phyloP scores from a whole-genome alignment of 2,113 vertebrate genomes.

The Festucalex cinctus region DNA sequence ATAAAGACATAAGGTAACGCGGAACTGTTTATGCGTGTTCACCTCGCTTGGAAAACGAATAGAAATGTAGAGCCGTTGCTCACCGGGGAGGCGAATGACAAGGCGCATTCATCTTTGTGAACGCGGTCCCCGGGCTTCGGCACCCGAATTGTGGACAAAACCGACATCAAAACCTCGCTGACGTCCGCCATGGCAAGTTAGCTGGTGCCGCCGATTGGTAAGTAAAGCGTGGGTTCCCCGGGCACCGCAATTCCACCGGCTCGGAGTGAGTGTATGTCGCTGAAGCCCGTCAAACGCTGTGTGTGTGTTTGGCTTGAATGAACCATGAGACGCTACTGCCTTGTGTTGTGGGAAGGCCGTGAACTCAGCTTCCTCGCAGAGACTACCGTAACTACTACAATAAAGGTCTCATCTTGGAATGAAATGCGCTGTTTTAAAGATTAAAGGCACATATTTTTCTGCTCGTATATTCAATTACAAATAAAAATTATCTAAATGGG shows the following conservation, averaged over 20 bases:
- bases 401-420: background rate
- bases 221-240: slow-evolving; percentile 46
- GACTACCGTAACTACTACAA: slow-evolving; percentile 40
- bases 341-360: slow-evolving; percentile 50
- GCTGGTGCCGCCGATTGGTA: slow-evolving; percentile 34
- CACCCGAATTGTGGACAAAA: slow-evolving; percentile 90
- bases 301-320: slow-evolving; percentile 52
- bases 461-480: too few species aligned
- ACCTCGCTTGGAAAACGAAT: background rate
- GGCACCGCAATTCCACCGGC: slow-evolving; percentile 40
- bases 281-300: slow-evolving; percentile 25
- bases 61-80: slow-evolving; percentile 48
- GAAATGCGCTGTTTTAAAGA: background rate
- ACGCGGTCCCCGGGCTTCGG: slow-evolving; percentile 94
- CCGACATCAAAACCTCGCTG: slow-evolving; percentile 90
- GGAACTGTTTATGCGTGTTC: background rate
- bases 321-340: slow-evolving; percentile 50
- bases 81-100: slow-evolving; percentile 95
- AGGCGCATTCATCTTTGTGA: slow-evolving; percentile 98
- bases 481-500: background rate
- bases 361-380: slow-evolving; percentile 10
- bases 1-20: background rate
- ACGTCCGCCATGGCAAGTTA: slow-evolving; percentile 83
- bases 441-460: background rate
- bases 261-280: slow-evolving; percentile 40